Evolutionary conservation across 2,888 invertebrate genomes (phyloP).

Genomic region (Leptinotarsa juncta): DNA sequence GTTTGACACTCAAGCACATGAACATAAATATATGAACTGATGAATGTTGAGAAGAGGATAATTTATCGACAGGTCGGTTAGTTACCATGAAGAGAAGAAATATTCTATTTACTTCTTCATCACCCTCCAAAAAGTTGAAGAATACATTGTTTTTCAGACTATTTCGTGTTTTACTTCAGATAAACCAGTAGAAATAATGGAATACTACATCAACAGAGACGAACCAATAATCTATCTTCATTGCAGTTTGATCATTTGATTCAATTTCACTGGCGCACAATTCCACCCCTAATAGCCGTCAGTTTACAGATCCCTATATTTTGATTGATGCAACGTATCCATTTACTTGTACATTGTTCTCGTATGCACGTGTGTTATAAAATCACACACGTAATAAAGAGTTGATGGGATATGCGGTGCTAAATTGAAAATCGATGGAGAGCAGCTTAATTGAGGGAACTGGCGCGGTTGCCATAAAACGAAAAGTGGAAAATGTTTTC

Average conservation of each 20-base stretch:
- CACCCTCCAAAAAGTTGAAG: too few relatives aligned
- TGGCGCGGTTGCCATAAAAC: slow-evolving; percentile 10
- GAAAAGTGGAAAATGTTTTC: not conserved
- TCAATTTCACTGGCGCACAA: not conserved
- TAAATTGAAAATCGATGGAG: slow-evolving; percentile 52
- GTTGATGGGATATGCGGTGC: slow-evolving; percentile 36
- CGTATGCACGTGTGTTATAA: slow-evolving; percentile 39
- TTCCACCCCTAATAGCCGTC: slow-evolving; percentile 22
- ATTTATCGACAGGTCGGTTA: too few relatives aligned
- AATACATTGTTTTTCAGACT: too few relatives aligned
- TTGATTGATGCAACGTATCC: slow-evolving; percentile 44
- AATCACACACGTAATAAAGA: slow-evolving; percentile 44
- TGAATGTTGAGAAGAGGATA: too few relatives aligned
- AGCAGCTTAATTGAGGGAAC: slow-evolving; percentile 24
- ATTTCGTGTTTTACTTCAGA: too few relatives aligned
- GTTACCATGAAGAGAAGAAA: too few relatives aligned
- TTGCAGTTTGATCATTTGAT: slow-evolving; percentile 2
- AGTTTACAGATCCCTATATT: slow-evolving; percentile 27
- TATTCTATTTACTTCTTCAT: too few relatives aligned
- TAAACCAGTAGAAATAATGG: too few relatives aligned
- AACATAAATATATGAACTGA: too few relatives aligned
- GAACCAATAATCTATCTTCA: not conserved
- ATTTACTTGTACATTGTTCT: slow-evolving; percentile 44
- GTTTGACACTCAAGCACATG: too few relatives aligned
- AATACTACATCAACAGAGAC: not conserved